Evolutionary conservation across 2,797 vertebrate genomes (phyloP), one percentile per base, ranked within the genome.

Genomic region (Kryptopterus vitreolus): DNA sequence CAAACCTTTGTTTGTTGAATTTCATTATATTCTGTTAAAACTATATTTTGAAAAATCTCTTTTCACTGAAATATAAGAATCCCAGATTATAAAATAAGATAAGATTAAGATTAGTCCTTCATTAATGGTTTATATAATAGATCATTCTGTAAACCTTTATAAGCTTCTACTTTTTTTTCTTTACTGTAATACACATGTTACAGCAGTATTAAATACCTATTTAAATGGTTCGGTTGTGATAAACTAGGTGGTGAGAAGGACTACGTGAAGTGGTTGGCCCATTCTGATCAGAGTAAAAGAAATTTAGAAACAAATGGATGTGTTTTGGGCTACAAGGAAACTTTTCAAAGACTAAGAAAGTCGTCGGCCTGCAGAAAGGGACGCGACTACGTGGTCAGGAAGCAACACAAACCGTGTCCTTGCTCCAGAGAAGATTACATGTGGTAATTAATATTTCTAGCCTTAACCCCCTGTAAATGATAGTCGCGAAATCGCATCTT

Each of bases 221-320:
- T 58, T 18, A 24, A 24, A 38, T 38, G 31, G 33, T 33, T 75
- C 9, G 46, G 22, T 16, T 11, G n/a, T 26, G 0, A 16, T 77
- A 74, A 9, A 24, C 18, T 79, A 95, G 94, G 94, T 89, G 84
- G 76, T 0, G 86, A 91, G 1, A 33, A 81, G 57, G 94, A 95
- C 86, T 95, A 95, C 71, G 88, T 92, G 3, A 84, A 88, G 79
- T 95, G 94, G 94, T 71, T 94, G 85, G 92, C 94, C 46, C 94
- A 95, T 78, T 88, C 92, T 0, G 79, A 88, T 12, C 69, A 76
- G 0, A 83, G 33, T 9, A 78, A 46, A 15, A 69, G 24, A 12
- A 74, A 77, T 57, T 76, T 68, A 0, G 86, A 88, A 59, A 92
- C 86, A 24, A 88, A 88, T 0, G 94, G 94, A 57, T 95, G 94